Base-by-base conservation (phyloP, 2,888 invertebrate species). In the Plebejus melissa region DNA sequence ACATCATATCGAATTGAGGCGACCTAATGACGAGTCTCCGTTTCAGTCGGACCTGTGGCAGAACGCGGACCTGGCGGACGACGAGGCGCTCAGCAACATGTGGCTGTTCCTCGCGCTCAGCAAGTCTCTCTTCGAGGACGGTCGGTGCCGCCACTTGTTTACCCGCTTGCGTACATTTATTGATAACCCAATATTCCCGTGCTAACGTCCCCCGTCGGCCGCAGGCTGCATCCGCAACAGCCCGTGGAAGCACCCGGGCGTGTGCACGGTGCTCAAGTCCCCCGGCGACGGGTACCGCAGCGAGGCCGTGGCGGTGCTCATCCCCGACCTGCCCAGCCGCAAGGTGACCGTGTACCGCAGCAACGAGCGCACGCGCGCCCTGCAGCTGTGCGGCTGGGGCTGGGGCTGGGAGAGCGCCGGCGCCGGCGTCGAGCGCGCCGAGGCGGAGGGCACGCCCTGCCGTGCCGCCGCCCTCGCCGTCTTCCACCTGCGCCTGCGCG, bases 391-490 rank as follows among this genome's bases (percentile, higher is more conserved):
- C 92, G 98, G 98, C 32, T 99, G 98, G 98, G 95, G 96, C 78
- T 96, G 96, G 87, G 97, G 98, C 80, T 96, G 96, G 86, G 96
- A 97, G 83, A 88, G 88, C 83, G 92, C 90, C 79, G 85, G 82
- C 78, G 89, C 89, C 32, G 92, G 91, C 78, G 90, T 91, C 79
- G 92, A 91, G 88, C 94, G 96, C 81, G 92, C 98, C 65, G 96
- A 97, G 86, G 95, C 95, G 76, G 96, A 96, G 85, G 92, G 91
- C 95, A 95, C 86, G 94, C 96, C 81, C 95, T 96, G 90, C 76
- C 95, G 98, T 85, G 98, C 98, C 65, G 98, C 98, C 58, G 98
- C 98, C 77, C 96, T 99, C 76, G 97, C 98, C 74, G 96, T 98
- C 75, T 99, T 98, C 90, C 97, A 98, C 89, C 94, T 98, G 82